Evolutionary conservation across 2,888 invertebrate species (phyloP).

Genomic region (Brenthis hecate): DNA sequence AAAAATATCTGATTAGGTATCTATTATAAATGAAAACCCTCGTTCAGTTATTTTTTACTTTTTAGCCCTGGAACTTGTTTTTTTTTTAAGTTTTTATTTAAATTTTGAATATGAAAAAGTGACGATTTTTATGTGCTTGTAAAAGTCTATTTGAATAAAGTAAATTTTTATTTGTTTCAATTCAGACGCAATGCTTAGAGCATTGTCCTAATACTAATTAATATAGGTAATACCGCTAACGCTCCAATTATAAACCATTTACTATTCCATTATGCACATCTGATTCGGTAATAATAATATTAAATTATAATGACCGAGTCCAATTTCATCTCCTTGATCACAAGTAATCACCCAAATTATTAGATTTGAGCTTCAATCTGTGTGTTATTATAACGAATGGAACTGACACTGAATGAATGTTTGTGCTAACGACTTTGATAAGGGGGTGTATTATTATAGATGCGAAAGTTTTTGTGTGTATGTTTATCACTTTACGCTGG

Average conservation of each 20-base stretch:
- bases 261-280: constrained; percentile 16
- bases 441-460: not conserved
- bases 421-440: too few relatives aligned
- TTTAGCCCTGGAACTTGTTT: too few relatives aligned
- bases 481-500: not conserved
- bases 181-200: too few relatives aligned
- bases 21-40: too few relatives aligned
- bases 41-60: too few relatives aligned
- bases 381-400: not conserved
- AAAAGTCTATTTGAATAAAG: too few relatives aligned
- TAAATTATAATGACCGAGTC: constrained; percentile 13
- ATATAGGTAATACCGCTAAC: constrained; percentile 15
- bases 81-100: too few relatives aligned
- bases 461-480: not conserved
- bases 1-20: too few relatives aligned
- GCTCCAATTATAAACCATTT: constrained; percentile 15
- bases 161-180: too few relatives aligned
- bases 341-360: not conserved
- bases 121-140: too few relatives aligned
- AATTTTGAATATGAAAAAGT: too few relatives aligned
- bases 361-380: not conserved
- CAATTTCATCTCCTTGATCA: not conserved
- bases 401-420: too few relatives aligned
- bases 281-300: constrained; percentile 14
- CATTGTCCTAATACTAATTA: constrained; percentile 3